Evolutionary conservation across 1,140 invertebrate genomes (phyloP).

Genomic region (Asbolus verrucosus): DNA sequence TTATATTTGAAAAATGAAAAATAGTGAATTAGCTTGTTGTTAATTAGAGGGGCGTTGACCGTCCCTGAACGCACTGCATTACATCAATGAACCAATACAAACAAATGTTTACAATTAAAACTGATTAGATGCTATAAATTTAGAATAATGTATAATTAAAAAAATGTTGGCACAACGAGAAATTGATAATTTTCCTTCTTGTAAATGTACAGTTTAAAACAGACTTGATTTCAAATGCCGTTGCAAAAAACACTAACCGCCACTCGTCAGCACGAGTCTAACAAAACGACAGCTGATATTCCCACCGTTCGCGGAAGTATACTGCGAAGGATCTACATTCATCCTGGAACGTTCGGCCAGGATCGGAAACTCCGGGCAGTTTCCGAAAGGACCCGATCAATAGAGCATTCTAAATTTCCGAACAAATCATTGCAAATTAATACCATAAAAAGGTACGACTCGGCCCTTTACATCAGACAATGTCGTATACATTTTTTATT

Average conservation of each 20-base stretch:
- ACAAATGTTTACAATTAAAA: not conserved
- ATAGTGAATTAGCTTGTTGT: no score
- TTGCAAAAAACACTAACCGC: not conserved
- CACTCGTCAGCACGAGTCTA: slow-evolving; percentile 11
- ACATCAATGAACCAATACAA: not conserved
- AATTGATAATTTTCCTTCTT: no score
- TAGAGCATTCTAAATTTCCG: slow-evolving; percentile 43
- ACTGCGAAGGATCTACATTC: slow-evolving; percentile 26
- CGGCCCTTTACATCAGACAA: not conserved
- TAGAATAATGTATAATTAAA: no score
- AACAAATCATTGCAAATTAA: slow-evolving; percentile 28
- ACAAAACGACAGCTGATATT: not conserved
- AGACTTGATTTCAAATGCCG: not conserved
- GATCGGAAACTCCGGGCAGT: slow-evolving; percentile 53
- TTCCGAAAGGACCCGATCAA: slow-evolving; percentile 58
- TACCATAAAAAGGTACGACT: slow-evolving; percentile 16
- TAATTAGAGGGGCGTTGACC: not conserved
- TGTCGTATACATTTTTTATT: slow-evolving; percentile 2
- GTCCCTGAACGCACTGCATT: not conserved
- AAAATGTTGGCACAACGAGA: no score
- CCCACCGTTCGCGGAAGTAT: slow-evolving; percentile 21
- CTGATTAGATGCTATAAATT: not conserved
- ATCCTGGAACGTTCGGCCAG: slow-evolving; percentile 48
- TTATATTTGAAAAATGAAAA: no score
- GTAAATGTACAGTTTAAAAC: no score